phyloP scores from a whole-genome alignment of 2,113 vertebrate genomes.

The Scomber colias region DNA sequence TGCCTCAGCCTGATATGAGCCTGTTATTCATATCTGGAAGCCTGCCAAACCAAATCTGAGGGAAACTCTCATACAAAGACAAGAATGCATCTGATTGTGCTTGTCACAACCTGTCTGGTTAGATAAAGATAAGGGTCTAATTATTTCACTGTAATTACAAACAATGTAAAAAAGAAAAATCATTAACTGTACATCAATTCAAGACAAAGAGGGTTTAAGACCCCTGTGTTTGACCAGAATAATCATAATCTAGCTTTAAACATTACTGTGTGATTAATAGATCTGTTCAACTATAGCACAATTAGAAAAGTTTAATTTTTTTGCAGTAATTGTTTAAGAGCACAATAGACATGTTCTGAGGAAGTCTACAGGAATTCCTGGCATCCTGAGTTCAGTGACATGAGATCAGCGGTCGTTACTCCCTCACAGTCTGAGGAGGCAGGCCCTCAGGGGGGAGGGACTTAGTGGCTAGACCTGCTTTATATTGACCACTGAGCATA shows the following conservation, averaged over 20 bases:
- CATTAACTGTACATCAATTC: not conserved
- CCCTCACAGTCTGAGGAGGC: slow-evolving; percentile 28
- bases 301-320: not conserved
- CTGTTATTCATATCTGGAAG: slow-evolving; percentile 7
- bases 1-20: fast-evolving
- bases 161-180: slow-evolving; percentile 6
- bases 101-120: not conserved
- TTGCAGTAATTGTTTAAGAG: slow-evolving; percentile 43
- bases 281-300: not conserved
- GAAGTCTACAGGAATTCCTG: slow-evolving; percentile 64
- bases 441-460: slow-evolving; percentile 41
- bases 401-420: not conserved
- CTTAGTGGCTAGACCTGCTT: slow-evolving; percentile 18
- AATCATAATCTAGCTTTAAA: not conserved
- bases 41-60: slow-evolving; percentile 35
- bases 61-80: not conserved
- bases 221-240: slow-evolving; percentile 4
- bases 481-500: slow-evolving; percentile 50
- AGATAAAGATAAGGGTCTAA: not conserved
- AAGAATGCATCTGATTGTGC: not conserved
- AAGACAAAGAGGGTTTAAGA: not conserved
- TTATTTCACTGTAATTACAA: too few species aligned
- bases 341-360: slow-evolving; percentile 51
- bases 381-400: slow-evolving; percentile 17
- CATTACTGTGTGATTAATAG: not conserved